Percentiles rank a stretch among this genome's conserved stretches.
These are phyloP conservation scores for Mimachlamys varia DNA, from an alignment of 2,888 invertebrate genomes.

Conservation along the genomic window DNA sequence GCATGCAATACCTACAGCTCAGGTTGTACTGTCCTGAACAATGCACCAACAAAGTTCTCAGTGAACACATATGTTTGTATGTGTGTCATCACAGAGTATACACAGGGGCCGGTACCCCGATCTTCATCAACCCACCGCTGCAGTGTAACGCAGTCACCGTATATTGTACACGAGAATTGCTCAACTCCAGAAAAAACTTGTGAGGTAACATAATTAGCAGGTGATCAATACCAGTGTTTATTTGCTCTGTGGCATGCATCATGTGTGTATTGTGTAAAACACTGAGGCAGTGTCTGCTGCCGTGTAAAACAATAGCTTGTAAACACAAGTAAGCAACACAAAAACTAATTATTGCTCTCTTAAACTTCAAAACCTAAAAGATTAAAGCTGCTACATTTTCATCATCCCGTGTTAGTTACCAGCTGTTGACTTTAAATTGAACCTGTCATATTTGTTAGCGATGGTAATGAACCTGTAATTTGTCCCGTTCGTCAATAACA, in stretches of 20 bases:
- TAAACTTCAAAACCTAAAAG: not conserved
- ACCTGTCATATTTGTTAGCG: not conserved
- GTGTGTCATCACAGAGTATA: not conserved
- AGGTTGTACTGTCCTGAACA: conserved; percentile 28
- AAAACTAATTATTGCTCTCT: not conserved
- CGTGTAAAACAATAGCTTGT: not conserved
- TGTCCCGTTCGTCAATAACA: not conserved
- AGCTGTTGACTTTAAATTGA: not conserved
- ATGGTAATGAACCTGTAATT: not conserved
- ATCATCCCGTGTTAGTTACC: not conserved
- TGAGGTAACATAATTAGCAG: conserved; percentile 13
- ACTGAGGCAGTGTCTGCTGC: not conserved
- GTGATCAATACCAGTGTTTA: conserved; percentile 15
- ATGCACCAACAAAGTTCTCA: conserved; percentile 33
- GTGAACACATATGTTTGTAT: conserved; percentile 10
- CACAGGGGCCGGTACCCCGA: not conserved
- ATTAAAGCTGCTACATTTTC: not conserved
- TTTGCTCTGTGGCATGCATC: conserved; percentile 19
- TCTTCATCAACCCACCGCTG: not conserved
- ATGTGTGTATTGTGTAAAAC: conserved; percentile 26
- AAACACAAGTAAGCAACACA: not conserved
- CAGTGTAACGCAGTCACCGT: not conserved
- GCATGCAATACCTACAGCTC: conserved; percentile 18
- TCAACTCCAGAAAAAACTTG: not conserved
- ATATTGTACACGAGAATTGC: conserved; percentile 6